phyloP scores from a whole-genome alignment of 1,140 invertebrate genomes.

The Formica exsecta region DNA sequence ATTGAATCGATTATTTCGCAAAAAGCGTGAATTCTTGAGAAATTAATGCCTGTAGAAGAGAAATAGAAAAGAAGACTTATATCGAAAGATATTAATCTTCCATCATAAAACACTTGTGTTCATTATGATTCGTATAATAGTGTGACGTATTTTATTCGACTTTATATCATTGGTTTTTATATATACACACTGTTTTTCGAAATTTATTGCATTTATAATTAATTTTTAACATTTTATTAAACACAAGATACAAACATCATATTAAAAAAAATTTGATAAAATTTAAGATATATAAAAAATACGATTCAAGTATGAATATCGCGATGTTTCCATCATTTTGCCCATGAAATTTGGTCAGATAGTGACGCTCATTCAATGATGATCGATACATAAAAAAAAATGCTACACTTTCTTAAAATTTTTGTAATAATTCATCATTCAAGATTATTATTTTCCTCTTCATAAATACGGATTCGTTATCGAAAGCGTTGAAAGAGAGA shows the following conservation, averaged over 20 bases:
- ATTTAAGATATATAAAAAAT: not conserved
- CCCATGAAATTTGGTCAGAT: not conserved
- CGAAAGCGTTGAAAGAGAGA: not conserved
- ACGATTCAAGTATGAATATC: not conserved
- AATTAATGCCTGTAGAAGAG: not conserved
- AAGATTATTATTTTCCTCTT: not conserved
- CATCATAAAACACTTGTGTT: not conserved
- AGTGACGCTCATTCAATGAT: not conserved
- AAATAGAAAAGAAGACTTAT: not conserved
- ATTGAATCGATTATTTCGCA: not conserved
- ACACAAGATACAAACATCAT: not conserved
- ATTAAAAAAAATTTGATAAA: slow-evolving; percentile 16
- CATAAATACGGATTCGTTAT: not conserved
- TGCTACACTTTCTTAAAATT: not conserved
- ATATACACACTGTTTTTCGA: not conserved
- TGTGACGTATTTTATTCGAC: not conserved
- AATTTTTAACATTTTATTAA: not conserved
- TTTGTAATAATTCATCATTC: not conserved
- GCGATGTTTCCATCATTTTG: not conserved
- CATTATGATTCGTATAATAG: not conserved
- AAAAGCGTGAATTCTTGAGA: not conserved
- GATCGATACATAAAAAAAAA: not conserved
- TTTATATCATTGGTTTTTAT: not conserved
- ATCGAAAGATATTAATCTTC: slow-evolving; percentile 5
- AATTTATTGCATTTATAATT: not conserved